phyloP scores from a whole-genome alignment of 2,113 vertebrate genomes.

The Ascaphus truei region DNA sequence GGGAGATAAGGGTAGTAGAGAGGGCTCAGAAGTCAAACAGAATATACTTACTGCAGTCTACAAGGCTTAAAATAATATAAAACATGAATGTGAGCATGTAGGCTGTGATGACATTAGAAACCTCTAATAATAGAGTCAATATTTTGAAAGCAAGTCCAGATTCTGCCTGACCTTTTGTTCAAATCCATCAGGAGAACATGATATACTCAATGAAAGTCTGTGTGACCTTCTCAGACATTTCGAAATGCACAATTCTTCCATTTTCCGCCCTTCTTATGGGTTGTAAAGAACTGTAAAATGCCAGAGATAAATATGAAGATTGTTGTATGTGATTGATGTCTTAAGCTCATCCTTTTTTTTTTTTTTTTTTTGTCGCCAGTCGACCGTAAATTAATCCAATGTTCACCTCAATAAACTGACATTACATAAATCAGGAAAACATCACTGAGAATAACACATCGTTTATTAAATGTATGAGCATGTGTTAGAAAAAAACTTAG shows the following conservation, averaged over 20 bases:
- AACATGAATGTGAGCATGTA: background rate
- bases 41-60: background rate
- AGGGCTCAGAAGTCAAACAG: background rate
- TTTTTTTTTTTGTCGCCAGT: slow-evolving; percentile 9
- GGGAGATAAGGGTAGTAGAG: background rate
- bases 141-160: background rate
- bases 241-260: background rate
- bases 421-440: background rate
- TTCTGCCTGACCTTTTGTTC: slow-evolving; percentile 27
- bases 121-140: background rate
- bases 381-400: slow-evolving; percentile 10
- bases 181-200: slow-evolving; percentile 9
- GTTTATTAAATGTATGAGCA: background rate
- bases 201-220: slow-evolving; percentile 3
- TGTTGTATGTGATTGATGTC: slow-evolving; percentile 14
- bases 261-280: background rate
- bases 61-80: background rate
- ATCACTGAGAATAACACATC: background rate
- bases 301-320: slow-evolving; percentile 20
- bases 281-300: slow-evolving; percentile 20
- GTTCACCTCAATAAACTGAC: background rate
- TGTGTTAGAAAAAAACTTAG: background rate
- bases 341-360: background rate
- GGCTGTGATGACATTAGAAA: background rate
- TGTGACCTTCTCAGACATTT: slow-evolving; percentile 4